Base-by-base conservation (phyloP, 1,140 invertebrate genomes). In the Lordiphosa clarofinis region DNA sequence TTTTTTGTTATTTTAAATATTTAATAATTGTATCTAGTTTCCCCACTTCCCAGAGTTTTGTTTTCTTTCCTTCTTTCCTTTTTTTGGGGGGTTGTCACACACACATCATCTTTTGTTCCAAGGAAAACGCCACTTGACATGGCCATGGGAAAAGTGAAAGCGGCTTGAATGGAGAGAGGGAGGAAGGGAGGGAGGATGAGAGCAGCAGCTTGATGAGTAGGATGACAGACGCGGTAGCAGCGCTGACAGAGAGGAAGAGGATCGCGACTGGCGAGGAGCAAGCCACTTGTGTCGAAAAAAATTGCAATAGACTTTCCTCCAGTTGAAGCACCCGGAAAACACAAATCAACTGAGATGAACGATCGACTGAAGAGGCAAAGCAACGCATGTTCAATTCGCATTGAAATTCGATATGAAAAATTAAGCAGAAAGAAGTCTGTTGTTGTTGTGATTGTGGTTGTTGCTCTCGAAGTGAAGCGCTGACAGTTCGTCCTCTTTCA, bases 11-110 rank as follows among this genome's bases (percentile, higher is more conserved):
- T 82, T 76, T 84, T 82, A 84, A 78, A 82, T 76, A 82, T 84
- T 82, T 82, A 82, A 82, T 82, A 82, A 82, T 82, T 82, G 76
- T 82, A 82, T 82, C 76, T 82, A 82, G 76, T 82, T 82, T 76
- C 76, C 24, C 49, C 58, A 65, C 59, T 82, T 84, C 62, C 69
- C 64, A 12, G n/a, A n/a, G n/a, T n/a, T n/a, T n/a, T n/a, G n/a
- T n/a, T 21, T 33, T 36, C 35, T 53, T 48, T 28, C 54, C 44
- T 39, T 28, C 12, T 10, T 12, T n/a, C 36, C n/a, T 24, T 62
- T 36, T 44, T 38, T 31, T 44, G 44, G 53, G 36, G 36, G 58
- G 64, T n/a, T n/a, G n/a, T n/a, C n/a, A n/a, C n/a, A 57, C 55
- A 53, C 63, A 60, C 64, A 58, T 59, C 57, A 65, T 58, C 39